These are phyloP conservation scores for Syrrhaptes paradoxus DNA, from an alignment of 2,113 vertebrate genomes.

Conservation along the genomic window DNA sequence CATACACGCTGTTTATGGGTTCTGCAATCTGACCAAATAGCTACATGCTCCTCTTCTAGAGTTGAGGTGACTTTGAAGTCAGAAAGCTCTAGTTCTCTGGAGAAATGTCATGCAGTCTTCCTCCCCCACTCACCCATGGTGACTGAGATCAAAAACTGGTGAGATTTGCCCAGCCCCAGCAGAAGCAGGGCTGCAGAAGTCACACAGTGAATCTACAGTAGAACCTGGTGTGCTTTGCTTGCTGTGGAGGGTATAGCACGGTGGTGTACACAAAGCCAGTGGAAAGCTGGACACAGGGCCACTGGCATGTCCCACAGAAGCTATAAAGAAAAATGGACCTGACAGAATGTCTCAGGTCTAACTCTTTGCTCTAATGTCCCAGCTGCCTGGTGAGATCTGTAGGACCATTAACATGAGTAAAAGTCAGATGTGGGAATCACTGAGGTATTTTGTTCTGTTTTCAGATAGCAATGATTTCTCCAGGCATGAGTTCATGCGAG, in stretches of 20 bases:
- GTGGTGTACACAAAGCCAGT: neutral
- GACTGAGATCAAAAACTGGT: neutral
- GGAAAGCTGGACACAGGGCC: neutral
- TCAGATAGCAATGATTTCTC: slow-evolving; percentile 98
- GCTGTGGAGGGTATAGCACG: neutral
- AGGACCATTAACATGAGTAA: neutral
- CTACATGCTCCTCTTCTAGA: neutral
- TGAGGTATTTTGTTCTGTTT: slow-evolving; percentile 16
- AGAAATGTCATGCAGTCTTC: neutral
- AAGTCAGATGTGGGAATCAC: neutral
- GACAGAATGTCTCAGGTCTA: neutral
- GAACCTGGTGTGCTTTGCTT: neutral
- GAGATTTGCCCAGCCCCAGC: neutral
- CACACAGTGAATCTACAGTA: neutral
- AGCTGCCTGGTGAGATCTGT: neutral
- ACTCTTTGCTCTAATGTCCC: neutral
- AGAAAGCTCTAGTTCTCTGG: neutral
- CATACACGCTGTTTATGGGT: neutral
- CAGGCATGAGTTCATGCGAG: slow-evolving; percentile 92
- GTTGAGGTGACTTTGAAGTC: neutral
- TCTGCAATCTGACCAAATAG: neutral
- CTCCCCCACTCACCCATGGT: neutral
- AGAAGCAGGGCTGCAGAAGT: neutral
- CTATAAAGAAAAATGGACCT: neutral
- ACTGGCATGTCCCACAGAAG: neutral